These are phyloP conservation scores for Sebastes diaconus DNA, from an alignment of 2,797 vertebrate genomes.

Conservation along the genomic window DNA sequence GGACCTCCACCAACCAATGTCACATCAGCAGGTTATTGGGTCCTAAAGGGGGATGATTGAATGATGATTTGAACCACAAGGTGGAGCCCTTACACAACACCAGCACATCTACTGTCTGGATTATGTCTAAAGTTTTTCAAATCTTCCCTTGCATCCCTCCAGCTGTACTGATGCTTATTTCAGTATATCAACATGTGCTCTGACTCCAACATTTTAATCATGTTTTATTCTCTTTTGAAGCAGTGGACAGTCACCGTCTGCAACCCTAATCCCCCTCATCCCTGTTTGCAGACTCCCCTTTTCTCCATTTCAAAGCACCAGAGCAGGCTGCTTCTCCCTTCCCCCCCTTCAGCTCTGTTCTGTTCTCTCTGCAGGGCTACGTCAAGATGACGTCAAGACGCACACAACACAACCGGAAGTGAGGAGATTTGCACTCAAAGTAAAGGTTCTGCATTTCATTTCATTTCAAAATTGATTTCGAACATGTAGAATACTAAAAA, in stretches of 20 bases:
- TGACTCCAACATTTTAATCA: not conserved
- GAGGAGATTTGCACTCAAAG: not conserved
- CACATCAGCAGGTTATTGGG: not conserved
- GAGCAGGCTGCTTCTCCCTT: slow-evolving; percentile 15
- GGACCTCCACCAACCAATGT: not conserved
- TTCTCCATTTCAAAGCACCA: slow-evolving; percentile 21
- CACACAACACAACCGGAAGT: slow-evolving; percentile 26
- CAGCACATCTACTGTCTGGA: rapidly evolving
- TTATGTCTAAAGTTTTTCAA: not conserved
- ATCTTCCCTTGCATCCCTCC: not conserved
- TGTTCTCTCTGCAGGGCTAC: not conserved
- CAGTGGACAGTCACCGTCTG: too few relatives aligned
- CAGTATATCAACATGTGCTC: not conserved
- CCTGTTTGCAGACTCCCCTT: slow-evolving; percentile 14
- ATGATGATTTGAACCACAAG: not conserved
- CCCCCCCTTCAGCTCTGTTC: slow-evolving; percentile 15
- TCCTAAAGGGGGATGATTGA: too few relatives aligned
- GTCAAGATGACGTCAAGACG: not conserved
- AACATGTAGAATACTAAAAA: too few relatives aligned
- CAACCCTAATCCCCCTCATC: not conserved
- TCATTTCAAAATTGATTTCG: too few relatives aligned
- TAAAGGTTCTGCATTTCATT: not conserved
- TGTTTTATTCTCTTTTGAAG: not conserved
- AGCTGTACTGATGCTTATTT: not conserved
- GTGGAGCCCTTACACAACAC: not conserved